A percentile compares a stretch with the other conserved stretches of the same genome.
Conservation (phyloP, 2,888 invertebrate species). For the Tridacna gigas region DNA sequence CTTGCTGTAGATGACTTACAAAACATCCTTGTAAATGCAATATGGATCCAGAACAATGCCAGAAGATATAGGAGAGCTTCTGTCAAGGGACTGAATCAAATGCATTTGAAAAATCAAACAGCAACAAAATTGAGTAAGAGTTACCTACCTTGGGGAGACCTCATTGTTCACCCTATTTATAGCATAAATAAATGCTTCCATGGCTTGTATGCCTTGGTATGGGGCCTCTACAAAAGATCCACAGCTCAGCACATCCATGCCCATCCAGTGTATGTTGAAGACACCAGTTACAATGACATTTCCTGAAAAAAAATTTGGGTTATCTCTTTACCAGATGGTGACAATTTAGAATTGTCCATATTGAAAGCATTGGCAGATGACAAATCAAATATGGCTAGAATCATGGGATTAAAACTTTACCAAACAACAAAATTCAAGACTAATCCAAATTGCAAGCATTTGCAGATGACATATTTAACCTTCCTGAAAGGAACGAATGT, state of each 20-base stretch:
- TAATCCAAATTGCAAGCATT: too few species aligned
- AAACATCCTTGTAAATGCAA: too few species aligned
- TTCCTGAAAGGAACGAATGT: too few species aligned
- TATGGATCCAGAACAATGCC: too few species aligned
- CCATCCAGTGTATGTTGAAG: conserved; percentile 76
- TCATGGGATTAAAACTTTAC: too few species aligned
- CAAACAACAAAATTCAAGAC: too few species aligned
- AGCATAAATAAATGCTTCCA: conserved; percentile 78
- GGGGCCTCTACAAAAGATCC: conserved; percentile 63
- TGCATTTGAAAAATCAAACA: not conserved
- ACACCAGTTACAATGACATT: conserved; percentile 77
- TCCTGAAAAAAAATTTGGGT: conserved; percentile 50
- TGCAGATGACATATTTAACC: not conserved
- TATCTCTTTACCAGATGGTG: too few species aligned
- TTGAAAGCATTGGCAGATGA: too few species aligned
- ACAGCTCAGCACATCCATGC: conserved; percentile 69
- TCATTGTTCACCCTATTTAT: conserved; percentile 59
- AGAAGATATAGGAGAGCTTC: too few species aligned
- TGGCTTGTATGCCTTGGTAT: conserved; percentile 69
- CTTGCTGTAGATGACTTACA: not conserved
- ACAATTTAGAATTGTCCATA: too few species aligned
- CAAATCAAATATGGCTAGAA: too few species aligned
- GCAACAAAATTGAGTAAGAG: not conserved
- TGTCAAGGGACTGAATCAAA: not conserved
- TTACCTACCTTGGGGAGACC: conserved; percentile 28